Conservation (phyloP, 2,888 invertebrate genomes). For the Cetonia aurata region DNA sequence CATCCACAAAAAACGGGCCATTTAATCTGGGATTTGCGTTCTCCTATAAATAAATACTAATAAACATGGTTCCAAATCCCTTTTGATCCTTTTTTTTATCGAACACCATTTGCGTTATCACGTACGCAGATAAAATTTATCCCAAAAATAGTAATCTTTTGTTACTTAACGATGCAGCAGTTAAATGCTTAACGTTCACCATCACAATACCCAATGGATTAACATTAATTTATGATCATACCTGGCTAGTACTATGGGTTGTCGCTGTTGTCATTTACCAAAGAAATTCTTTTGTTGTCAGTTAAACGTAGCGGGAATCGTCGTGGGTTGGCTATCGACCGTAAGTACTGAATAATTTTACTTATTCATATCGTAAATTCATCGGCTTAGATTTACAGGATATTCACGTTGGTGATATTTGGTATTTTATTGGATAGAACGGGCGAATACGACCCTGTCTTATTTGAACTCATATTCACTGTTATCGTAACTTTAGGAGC, state of each 20-base stretch:
- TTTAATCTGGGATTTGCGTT: too few species aligned
- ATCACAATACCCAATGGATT: too few species aligned
- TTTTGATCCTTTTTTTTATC: too few species aligned
- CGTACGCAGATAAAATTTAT: too few species aligned
- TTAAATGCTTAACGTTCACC: too few species aligned
- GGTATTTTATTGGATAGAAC: slow-evolving; percentile 22
- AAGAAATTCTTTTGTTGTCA: slow-evolving; percentile 32
- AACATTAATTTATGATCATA: too few species aligned
- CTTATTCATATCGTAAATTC: background rate
- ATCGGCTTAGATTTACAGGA: slow-evolving; percentile 20
- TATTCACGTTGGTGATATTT: slow-evolving; percentile 11
- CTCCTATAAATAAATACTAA: too few species aligned
- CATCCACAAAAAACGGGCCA: too few species aligned
- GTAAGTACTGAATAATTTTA: slow-evolving; percentile 10
- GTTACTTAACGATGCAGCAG: too few species aligned
- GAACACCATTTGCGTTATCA: too few species aligned
- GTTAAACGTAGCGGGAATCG: slow-evolving; percentile 24
- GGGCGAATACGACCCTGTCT: slow-evolving; percentile 22
- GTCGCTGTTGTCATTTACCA: slow-evolving; percentile 24
- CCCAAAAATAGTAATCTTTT: too few species aligned
- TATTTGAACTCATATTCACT: slow-evolving; percentile 25
- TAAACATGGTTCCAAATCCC: too few species aligned
- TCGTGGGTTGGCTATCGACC: slow-evolving; percentile 32
- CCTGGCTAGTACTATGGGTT: background rate
- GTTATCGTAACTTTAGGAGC: slow-evolving; percentile 16